Percentiles rank a stretch among this genome's conserved stretches.
Conservation (phyloP, 2,113 vertebrate genomes). For the Dascyllus trimaculatus region DNA sequence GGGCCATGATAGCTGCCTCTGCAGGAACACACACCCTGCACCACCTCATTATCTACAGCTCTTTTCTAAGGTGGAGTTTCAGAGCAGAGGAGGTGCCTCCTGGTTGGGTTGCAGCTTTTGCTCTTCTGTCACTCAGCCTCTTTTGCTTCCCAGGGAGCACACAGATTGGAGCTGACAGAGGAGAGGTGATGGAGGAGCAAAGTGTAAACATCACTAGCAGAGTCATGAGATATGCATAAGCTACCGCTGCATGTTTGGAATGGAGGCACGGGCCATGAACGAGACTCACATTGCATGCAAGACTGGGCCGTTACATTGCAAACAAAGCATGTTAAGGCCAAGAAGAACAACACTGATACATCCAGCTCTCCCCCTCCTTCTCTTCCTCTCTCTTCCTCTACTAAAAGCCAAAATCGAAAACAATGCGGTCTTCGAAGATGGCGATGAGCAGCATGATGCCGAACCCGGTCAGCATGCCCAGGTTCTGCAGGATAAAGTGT, state of each 20-base stretch:
- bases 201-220: slow-evolving; percentile 49
- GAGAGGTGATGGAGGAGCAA: slow-evolving; percentile 34
- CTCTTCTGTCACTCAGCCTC: slow-evolving; percentile 3
- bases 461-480: slow-evolving; percentile 94
- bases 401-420: slow-evolving; percentile 94
- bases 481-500: slow-evolving; percentile 95
- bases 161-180: slow-evolving; percentile 23
- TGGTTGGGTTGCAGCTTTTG: not conserved
- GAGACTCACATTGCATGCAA: slow-evolving; percentile 71
- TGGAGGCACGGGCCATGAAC: slow-evolving; percentile 48
- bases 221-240: slow-evolving; percentile 45
- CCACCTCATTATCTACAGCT: slow-evolving; percentile 9
- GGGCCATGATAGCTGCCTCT: slow-evolving; percentile 52
- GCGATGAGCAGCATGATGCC: slow-evolving; percentile 98
- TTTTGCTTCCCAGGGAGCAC: slow-evolving; percentile 16
- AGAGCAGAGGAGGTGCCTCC: slow-evolving; percentile 17
- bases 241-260: slow-evolving; percentile 43
- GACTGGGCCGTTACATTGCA: slow-evolving; percentile 47
- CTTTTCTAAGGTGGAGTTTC: not conserved
- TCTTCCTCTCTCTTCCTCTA: slow-evolving; percentile 41
- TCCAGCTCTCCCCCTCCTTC: slow-evolving; percentile 15
- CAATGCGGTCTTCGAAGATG: slow-evolving; percentile 96
- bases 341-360: slow-evolving; percentile 51
- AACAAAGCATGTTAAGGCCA: slow-evolving; percentile 67
- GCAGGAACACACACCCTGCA: slow-evolving; percentile 14